Conservation (phyloP, 1,140 invertebrate species). For the Meloidogyne floridensis region DNA sequence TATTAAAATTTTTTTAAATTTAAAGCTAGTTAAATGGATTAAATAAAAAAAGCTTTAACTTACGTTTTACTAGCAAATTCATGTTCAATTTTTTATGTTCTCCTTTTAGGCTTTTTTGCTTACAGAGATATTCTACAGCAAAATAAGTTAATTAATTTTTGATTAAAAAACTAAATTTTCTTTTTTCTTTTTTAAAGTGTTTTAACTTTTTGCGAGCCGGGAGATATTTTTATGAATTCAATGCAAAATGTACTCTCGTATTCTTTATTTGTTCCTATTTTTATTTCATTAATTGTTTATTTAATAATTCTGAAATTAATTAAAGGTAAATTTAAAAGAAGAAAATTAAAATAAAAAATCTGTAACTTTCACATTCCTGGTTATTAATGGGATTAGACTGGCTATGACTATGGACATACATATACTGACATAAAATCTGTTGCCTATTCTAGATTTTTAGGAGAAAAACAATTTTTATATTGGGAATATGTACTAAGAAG, state of each 20-base stretch:
- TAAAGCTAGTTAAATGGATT: not conserved
- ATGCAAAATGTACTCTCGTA: not conserved
- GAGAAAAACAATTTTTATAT: too few species aligned
- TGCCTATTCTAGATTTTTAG: too few species aligned
- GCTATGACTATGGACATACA: too few species aligned
- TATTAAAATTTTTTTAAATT: not conserved
- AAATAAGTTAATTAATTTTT: not conserved
- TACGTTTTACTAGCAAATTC: not conserved
- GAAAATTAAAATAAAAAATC: too few species aligned
- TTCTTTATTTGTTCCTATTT: not conserved
- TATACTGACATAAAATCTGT: too few species aligned
- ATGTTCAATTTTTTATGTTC: not conserved
- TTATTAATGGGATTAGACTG: too few species aligned
- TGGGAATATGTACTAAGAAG: too few species aligned
- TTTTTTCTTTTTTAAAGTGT: not conserved
- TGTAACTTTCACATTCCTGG: too few species aligned
- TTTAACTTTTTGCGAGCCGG: not conserved
- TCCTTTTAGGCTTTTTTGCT: not conserved
- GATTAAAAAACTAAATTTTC: too few species aligned
- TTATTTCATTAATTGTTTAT: constrained; percentile 8
- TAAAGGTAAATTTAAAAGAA: not conserved
- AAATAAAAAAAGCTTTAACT: not conserved
- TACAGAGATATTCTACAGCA: not conserved
- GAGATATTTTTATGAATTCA: not conserved
- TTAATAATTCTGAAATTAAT: constrained; percentile 1